Percentiles rank a stretch among this genome's conserved stretches.
Evolutionary conservation across 2,888 invertebrate species (phyloP).

Genomic region (Watsonalla binaria): DNA sequence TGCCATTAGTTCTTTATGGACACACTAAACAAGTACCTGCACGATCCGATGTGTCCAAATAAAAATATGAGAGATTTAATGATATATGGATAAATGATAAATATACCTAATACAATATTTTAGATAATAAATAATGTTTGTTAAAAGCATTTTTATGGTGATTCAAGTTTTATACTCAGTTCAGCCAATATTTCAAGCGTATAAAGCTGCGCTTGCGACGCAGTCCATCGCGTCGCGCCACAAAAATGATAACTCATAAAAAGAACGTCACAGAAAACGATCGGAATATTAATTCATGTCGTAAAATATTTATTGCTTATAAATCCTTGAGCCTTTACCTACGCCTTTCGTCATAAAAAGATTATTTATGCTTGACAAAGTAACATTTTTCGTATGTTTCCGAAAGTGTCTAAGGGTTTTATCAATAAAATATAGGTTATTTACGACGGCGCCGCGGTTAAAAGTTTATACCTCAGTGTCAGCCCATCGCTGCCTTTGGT

Average conservation of each 20-base stretch:
- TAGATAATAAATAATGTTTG: constrained; percentile 62
- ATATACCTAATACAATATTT: constrained; percentile 58
- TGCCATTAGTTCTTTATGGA: background rate
- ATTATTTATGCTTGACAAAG: constrained; percentile 77
- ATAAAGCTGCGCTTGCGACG: constrained; percentile 49
- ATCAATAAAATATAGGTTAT: constrained; percentile 71
- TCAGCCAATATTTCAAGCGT: constrained; percentile 61
- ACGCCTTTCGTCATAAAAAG: constrained; percentile 78
- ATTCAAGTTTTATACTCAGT: constrained; percentile 63
- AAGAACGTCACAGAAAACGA: constrained; percentile 77
- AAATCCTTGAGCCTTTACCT: constrained; percentile 79
- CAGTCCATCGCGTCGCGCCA: constrained; percentile 58
- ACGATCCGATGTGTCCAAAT: background rate
- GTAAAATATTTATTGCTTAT: constrained; percentile 78
- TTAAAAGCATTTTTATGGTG: constrained; percentile 68
- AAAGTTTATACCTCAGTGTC: constrained; percentile 37
- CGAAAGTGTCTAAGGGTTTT: constrained; percentile 66
- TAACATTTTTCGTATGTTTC: constrained; percentile 76
- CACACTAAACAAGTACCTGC: background rate
- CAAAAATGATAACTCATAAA: constrained; percentile 79
- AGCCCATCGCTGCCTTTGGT: constrained; percentile 31
- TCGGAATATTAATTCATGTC: constrained; percentile 78
- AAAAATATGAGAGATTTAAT: constrained; percentile 11
- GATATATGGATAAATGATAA: constrained; percentile 30
- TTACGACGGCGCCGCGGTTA: constrained; percentile 63